Conservation (phyloP, 30 jellyfish, hydroid and myxozoan species). For the Cassiopea xamachana region DNA sequence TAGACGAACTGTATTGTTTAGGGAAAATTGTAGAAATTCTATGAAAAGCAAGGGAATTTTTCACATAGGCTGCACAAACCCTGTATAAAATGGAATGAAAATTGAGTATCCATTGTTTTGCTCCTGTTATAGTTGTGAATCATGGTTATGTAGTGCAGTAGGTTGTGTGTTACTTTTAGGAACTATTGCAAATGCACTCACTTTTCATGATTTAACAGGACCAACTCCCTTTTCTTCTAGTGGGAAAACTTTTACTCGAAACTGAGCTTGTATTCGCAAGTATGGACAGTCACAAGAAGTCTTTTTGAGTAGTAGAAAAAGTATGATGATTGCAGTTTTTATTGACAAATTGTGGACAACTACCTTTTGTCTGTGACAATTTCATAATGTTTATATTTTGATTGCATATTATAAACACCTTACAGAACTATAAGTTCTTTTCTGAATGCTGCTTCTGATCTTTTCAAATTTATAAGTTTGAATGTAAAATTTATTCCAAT, state of each 20-base stretch:
- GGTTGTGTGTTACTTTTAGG: not conserved
- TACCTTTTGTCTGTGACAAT: not conserved
- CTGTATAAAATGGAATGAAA: no score
- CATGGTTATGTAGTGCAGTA: not conserved
- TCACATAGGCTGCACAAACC: no score
- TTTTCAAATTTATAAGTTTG: no score
- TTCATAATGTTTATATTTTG: not conserved
- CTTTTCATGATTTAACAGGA: not conserved
- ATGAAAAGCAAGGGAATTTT: no score
- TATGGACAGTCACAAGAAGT: not conserved
- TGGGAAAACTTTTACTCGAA: constrained; percentile 74
- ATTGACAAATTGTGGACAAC: not conserved
- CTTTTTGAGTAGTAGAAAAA: not conserved
- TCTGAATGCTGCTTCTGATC: not conserved
- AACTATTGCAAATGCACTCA: not conserved
- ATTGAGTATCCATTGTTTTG: no score
- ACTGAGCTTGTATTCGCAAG: not conserved
- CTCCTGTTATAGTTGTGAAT: no score
- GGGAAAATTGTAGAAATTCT: no score
- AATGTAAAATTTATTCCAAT: no score
- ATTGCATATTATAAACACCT: not conserved
- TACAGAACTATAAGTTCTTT: not conserved
- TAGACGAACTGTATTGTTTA: no score
- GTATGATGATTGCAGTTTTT: not conserved
- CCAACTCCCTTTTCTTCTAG: constrained; percentile 22